Conservation (phyloP, 2,797 vertebrate species). For the Polyboroides typus region DNA sequence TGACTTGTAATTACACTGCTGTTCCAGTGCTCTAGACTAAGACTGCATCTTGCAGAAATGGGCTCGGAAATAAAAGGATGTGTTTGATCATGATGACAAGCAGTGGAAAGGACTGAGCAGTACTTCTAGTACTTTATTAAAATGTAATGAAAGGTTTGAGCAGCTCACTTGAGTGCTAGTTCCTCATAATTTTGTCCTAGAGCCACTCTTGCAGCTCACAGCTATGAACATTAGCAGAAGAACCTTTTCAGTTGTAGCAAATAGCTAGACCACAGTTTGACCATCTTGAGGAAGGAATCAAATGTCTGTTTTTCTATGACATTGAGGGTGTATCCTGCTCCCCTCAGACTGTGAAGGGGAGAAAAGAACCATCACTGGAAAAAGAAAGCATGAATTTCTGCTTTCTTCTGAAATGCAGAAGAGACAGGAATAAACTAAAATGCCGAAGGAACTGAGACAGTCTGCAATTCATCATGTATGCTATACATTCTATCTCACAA, state of each 20-base stretch:
- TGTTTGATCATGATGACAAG: not conserved
- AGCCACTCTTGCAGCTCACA: not conserved
- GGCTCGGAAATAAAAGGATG: not conserved
- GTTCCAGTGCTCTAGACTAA: not conserved
- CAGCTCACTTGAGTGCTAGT: not conserved
- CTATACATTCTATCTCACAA: not conserved
- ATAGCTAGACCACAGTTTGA: not conserved
- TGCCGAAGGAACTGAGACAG: not conserved
- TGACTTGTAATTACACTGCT: not conserved
- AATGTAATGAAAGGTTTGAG: constrained; percentile 13
- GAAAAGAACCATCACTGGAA: not conserved
- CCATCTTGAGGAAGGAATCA: not conserved
- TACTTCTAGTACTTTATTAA: constrained; percentile 14
- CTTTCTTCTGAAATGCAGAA: not conserved
- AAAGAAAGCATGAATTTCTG: not conserved
- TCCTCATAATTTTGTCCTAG: not conserved
- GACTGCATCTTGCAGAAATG: not conserved
- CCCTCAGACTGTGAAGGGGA: not conserved
- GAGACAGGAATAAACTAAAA: not conserved
- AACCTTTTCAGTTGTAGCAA: not conserved
- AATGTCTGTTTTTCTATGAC: not conserved
- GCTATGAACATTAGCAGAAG: not conserved
- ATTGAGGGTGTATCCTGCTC: too few species aligned
- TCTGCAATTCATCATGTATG: not conserved
- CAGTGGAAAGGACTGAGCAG: not conserved